Base-by-base conservation (phyloP, 1,140 invertebrate genomes). In the Drosophila pruinosa region DNA sequence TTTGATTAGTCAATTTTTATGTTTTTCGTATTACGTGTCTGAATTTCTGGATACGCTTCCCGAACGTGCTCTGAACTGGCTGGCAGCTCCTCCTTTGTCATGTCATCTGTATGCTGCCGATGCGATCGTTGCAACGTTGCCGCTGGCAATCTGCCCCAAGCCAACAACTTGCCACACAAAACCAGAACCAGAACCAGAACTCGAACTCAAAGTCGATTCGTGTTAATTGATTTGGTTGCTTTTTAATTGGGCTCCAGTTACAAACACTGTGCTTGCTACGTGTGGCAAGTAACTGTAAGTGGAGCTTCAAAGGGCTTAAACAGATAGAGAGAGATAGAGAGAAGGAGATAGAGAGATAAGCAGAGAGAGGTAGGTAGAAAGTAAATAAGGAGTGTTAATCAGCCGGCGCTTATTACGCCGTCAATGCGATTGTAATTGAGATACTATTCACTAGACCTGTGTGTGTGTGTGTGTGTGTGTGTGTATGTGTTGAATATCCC, bases 1-100 rank as follows among this genome's bases (percentile, higher is more conserved):
- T 69, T 69, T 41, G 56, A 73, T 73, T 69, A 62, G 71, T 73
- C 48, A 73, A 69, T 50, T 73, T 73, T 73, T 62, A 73, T 73
- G 71, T 73, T 62, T 48, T 6, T 43, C 53, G n/a, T 7, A 19
- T 62, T 73, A 73, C 71, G 71, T 73, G 71, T 62, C 21, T 62
- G 34, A 69, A 73, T 54, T 69, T 70, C 22, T 63, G 47, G 57
- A 61, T 53, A 19, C 38, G 45, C 17, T 24, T 4, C 12, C 21
- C 26, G 22, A 31, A 45, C 39, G 59, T 53, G 36, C 12, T n/a
- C 8, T 26, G 45, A n/a, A n/a, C n/a, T 2, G 39, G 52, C 61
- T 19, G 36, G 7, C n/a, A 19, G 36, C n/a, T n/a, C 63, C 7
- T 14, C 4, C 3, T 4, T 14, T 38, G 34, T 38, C 41, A 43